phyloP scores from a whole-genome alignment of 2,113 vertebrate species.

The Mus spicilegus region DNA sequence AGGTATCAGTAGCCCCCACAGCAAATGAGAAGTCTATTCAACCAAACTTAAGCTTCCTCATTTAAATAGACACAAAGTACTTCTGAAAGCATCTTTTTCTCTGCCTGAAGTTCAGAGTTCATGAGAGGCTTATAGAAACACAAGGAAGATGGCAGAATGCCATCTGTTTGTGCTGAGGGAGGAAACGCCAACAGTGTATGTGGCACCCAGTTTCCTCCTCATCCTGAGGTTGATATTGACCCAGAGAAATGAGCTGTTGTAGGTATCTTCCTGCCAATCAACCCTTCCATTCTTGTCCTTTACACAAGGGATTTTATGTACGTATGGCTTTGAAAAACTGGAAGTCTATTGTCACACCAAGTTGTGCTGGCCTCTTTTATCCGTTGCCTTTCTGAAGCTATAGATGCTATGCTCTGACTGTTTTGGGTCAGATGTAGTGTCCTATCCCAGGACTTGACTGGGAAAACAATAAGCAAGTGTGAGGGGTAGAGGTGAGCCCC shows the following conservation, averaged over 20 bases:
- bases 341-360: slow-evolving; percentile 9
- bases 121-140: background rate
- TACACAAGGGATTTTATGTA: slow-evolving; percentile 20
- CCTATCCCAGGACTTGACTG: background rate
- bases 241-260: slow-evolving; percentile 48
- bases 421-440: background rate
- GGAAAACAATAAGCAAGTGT: slow-evolving; percentile 11
- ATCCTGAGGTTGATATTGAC: background rate
- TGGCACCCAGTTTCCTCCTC: background rate
- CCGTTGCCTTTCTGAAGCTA: slow-evolving; percentile 32
- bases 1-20: background rate
- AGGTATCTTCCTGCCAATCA: background rate
- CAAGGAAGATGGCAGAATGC: background rate
- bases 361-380: background rate
- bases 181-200: background rate
- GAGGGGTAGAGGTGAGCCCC: slow-evolving; percentile 5
- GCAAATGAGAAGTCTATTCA: slow-evolving; percentile 33
- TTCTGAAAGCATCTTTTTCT: background rate
- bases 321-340: slow-evolving; percentile 32
- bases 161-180: background rate
- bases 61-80: background rate
- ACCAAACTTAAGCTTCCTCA: slow-evolving; percentile 33
- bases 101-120: background rate
- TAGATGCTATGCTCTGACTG: slow-evolving; percentile 14
- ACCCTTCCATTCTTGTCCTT: slow-evolving; percentile 38